Evolutionary conservation across 2,113 vertebrate species (phyloP), one percentile per base, ranked within the genome.

Genomic region (Rhadina sibilatrix): DNA sequence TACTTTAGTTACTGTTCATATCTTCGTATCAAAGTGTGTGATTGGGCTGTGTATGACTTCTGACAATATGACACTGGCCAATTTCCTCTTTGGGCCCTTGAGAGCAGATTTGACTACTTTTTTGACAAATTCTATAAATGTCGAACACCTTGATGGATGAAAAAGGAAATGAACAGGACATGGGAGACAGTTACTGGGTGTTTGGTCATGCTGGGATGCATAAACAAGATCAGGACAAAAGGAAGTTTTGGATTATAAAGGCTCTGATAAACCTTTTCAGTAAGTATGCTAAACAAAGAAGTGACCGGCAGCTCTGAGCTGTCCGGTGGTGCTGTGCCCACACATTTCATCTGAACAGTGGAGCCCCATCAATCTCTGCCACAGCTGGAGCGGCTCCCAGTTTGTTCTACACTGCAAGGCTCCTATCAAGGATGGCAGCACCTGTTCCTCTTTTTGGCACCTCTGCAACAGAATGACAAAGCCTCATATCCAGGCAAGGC

Each of bases 391-490:
- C 9, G 15, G 83, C 74, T 89, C 84, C 82, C 64, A 85, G 65
- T 94, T 89, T 80, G 69, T 38, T 95, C 75, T 92, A 71, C 38
- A 72, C 38, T 95, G 87, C 85, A 86, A 71, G 54, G 86, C 91
- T 87, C 83, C 86, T 91, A 89, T 61, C 88, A 94, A 78, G 30
- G 85, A 82, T 60, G 88, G 70, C 6, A 18, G 90, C 59, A 90
- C 84, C 86, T 70, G 92, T 74, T 95, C 52, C 78, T 96, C 84
- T 94, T 94, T 95, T 88, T 93, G 92, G 93, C 68, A 96, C 65
- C 49, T 95, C 91, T 91, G 57, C 83, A 86, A 93, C 60, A 89
- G 76, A 97, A 93, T 8, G 68, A 91, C 85, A 85, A 94, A 92
- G 74, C 78, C 75, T 90, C 66, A 12, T 27, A 40, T 79, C 92